Evolutionary conservation across 1,140 invertebrate genomes (phyloP).

Genomic region (Solen grandis): DNA sequence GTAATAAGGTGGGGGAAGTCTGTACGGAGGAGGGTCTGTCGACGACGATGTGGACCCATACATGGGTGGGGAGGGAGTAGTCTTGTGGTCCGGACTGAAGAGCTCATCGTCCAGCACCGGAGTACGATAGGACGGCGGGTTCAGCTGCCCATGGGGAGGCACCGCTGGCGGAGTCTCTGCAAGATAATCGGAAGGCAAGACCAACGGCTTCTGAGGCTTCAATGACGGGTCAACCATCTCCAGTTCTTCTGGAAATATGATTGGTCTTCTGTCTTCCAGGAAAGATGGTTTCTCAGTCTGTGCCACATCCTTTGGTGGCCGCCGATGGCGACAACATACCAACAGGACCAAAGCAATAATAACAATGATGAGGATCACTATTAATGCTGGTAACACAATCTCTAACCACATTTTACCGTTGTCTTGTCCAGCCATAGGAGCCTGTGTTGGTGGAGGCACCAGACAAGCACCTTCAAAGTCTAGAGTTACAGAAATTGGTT

Average conservation of each 20-base stretch:
- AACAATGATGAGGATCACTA: conserved; percentile 55
- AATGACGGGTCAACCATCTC: conserved; percentile 60
- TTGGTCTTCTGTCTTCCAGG: conserved; percentile 65
- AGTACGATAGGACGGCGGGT: conserved; percentile 46
- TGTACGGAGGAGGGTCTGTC: conserved; percentile 62
- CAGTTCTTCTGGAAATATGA: conserved; percentile 67
- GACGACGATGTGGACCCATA: conserved; percentile 13
- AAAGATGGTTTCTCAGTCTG: conserved; percentile 63
- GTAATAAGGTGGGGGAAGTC: conserved; percentile 65
- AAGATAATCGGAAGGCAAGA: conserved; percentile 60
- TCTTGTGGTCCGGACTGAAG: conserved; percentile 21
- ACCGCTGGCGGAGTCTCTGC: conserved; percentile 42
- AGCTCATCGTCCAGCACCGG: conserved; percentile 37
- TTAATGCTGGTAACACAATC: conserved; percentile 54
- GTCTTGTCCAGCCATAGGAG: background rate
- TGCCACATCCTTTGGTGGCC: conserved; percentile 22
- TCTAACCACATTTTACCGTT: conserved; percentile 41
- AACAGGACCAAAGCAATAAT: conserved; percentile 43
- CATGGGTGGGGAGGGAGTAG: conserved; percentile 20
- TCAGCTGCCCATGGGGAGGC: conserved; percentile 17
- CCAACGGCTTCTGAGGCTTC: conserved; percentile 56
- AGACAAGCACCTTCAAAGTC: conserved; percentile 48
- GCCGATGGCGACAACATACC: conserved; percentile 50
- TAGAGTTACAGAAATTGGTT: conserved; percentile 18
- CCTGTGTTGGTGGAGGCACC: background rate